Base-by-base conservation (phyloP, 2,113 vertebrate genomes). In the Ivindomyrus marchei region DNA sequence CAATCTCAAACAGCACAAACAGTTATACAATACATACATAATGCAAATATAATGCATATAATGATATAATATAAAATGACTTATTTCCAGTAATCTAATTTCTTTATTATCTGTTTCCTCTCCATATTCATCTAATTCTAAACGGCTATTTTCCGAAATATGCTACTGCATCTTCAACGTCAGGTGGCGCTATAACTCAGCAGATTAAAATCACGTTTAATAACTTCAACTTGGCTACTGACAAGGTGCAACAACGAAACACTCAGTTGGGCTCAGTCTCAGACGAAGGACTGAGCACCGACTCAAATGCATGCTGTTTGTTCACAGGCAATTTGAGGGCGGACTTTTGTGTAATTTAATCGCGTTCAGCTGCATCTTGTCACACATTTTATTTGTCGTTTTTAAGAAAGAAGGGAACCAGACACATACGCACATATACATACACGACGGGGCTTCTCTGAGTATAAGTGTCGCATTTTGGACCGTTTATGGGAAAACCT, bases 291-390 rank as follows among this genome's bases (percentile, higher is more conserved):
- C 21, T 58, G 21, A 21, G 56, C 27, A 15, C n/a, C 15, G 66
- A 74, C 13, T 77, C 3, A 36, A 5, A 77, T 39, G 84, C 84
- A 49, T 85, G 21, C 24, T n/a, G 86, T 52, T 17, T 87, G n/a
- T 87, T 88, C 36, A 88, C 36, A 21, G 31, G 91, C 47, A 93
- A 91, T 94, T 89, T 94, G 95, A 95, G 94, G 94, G 93, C 94
- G 93, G 93, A 92, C 4, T 85, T 93, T 93, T 91, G 93, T 93
- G 88, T 96, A 94, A 96, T 96, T 96, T 95, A 95, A 95, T 95
- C 93, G 93, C 94, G 92, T 91, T 93, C 92, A 94, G 94, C 94
- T 93, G 93, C 92, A 92, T 92, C 93, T 45, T 45, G 9, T 95
- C 94, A 94, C 93, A 91, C 93, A 94, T 95, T 94, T 94, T 92